Base-by-base conservation (phyloP, 2,797 vertebrate genomes). In the Erpetoichthys calabaricus region DNA sequence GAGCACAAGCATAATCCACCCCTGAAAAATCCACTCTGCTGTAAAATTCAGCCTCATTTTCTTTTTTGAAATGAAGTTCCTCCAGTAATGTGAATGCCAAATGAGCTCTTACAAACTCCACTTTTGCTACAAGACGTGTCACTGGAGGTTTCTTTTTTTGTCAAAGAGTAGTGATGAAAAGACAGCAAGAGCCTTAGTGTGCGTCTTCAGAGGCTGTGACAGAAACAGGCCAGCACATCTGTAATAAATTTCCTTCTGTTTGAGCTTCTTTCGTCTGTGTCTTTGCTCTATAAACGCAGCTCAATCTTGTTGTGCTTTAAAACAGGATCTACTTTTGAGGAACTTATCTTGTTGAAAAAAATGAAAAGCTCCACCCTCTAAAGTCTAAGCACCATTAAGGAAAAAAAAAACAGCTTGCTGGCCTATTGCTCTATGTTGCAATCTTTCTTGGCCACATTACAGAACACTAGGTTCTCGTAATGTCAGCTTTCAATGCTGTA, bases 11-110 rank as follows among this genome's bases (percentile, higher is more conserved):
- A 67, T 67, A 70, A 86, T 80, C 84, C 84, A 86, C 57, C 77
- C 81, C 54, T 67, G 80, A 74, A 81, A 82, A 64, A 85, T 84
- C 86, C 83, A 84, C 58, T 62, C 69, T 54, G 77, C 69, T 47
- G 81, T 70, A 44, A 80, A 73, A 50, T 66, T 70, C 51, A 69
- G 56, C 61, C 79, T 73, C 83, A 86, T 86, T 59, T 73, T 60
- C 67, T 45, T 65, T 6, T 57, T 64, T 45, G 9, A 25, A 55
- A 63, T 69, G 63, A 63, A 47, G 61, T 42, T 58, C 60, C 73
- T 64, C 59, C 25, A 25, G 25, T 25, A 25, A 25, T 25, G 25
- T 25, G 25, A 25, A 25, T 25, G 25, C 25, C 25, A 25, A 25
- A 25, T 25, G 25, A 25, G 25, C 25, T 25, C 25, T 25, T 25